These are phyloP conservation scores for Drosophila simulans DNA, from an alignment of 1,140 invertebrate species.

Conservation along the genomic window DNA sequence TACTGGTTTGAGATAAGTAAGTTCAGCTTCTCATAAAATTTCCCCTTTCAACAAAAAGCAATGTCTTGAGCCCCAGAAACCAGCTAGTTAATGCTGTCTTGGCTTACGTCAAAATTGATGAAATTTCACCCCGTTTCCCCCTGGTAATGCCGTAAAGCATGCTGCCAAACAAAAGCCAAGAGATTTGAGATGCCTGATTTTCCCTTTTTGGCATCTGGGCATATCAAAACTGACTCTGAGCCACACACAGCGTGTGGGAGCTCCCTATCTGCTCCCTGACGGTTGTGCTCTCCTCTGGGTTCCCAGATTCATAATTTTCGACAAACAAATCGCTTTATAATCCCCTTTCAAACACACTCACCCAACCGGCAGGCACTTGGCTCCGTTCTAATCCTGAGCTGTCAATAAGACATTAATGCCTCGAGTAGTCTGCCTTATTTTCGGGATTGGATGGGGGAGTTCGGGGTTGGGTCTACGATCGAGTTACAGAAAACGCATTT, in stretches of 20 bases:
- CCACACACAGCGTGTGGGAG: conserved; percentile 77
- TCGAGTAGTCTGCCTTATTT: conserved; percentile 1
- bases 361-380: conserved; percentile 53
- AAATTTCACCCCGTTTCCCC: conserved; percentile 1
- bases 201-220: conserved; percentile 1
- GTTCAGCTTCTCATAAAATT: neutral
- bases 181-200: conserved; percentile 41
- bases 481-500: conserved; percentile 65
- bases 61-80: conserved; percentile 22
- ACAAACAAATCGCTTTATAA: conserved; percentile 83
- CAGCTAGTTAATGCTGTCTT: conserved; percentile 48
- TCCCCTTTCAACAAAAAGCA: neutral
- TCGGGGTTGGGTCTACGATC: conserved; percentile 34
- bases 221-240: conserved; percentile 20
- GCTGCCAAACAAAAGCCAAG: conserved; percentile 30
- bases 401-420: conserved; percentile 81
- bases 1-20: conserved; percentile 1
- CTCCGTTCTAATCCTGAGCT: conserved; percentile 76
- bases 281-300: conserved; percentile 4
- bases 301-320: conserved; percentile 80
- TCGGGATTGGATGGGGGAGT: neutral
- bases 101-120: conserved; percentile 49
- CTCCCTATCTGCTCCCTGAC: conserved; percentile 42
- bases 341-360: conserved; percentile 78
- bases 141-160: conserved; percentile 7